These are phyloP conservation scores for Drosophila aldrichi DNA, from an alignment of 2,888 invertebrate genomes.

Conservation along the genomic window DNA sequence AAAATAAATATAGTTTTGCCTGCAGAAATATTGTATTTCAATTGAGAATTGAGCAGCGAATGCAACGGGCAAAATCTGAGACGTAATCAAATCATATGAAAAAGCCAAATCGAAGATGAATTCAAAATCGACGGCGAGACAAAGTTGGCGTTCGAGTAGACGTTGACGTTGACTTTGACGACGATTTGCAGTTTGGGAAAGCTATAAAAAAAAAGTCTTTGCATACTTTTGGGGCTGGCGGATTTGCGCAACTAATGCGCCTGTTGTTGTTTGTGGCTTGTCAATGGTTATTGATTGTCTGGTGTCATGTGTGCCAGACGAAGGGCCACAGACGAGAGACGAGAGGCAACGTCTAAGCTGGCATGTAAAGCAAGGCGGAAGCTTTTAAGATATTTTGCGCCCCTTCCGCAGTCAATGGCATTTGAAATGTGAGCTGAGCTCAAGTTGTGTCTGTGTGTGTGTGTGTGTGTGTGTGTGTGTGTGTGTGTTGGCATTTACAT, in stretches of 20 bases:
- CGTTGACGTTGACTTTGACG: conserved; percentile 19
- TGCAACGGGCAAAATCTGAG: conserved; percentile 67
- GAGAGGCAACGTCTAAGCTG: conserved; percentile 35
- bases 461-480: conserved; percentile 7
- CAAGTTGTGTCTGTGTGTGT: background rate
- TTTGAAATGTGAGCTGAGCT: conserved; percentile 32
- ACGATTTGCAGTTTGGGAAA: conserved; percentile 67
- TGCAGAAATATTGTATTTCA: conserved; percentile 74
- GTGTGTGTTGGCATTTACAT: conserved; percentile 43
- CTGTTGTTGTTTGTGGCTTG: conserved; percentile 74
- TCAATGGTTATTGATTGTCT: conserved; percentile 81
- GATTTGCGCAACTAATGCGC: conserved; percentile 75
- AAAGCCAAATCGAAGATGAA: conserved; percentile 48
- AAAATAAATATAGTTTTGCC: conserved; percentile 50
- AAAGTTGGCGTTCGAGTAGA: conserved; percentile 18
- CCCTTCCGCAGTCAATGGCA: conserved; percentile 7
- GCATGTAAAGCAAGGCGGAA: conserved; percentile 70
- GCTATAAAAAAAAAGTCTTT: conserved; percentile 57
- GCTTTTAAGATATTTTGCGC: conserved; percentile 73
- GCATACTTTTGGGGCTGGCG: conserved; percentile 70
- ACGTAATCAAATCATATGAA: conserved; percentile 78
- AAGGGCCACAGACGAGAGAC: conserved; percentile 1
- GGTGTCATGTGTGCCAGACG: conserved; percentile 63
- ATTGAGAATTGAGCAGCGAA: conserved; percentile 70
- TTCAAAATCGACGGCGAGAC: conserved; percentile 30